Base-by-base conservation (phyloP, 2,113 vertebrate species). In the Struthidea cinerea region DNA sequence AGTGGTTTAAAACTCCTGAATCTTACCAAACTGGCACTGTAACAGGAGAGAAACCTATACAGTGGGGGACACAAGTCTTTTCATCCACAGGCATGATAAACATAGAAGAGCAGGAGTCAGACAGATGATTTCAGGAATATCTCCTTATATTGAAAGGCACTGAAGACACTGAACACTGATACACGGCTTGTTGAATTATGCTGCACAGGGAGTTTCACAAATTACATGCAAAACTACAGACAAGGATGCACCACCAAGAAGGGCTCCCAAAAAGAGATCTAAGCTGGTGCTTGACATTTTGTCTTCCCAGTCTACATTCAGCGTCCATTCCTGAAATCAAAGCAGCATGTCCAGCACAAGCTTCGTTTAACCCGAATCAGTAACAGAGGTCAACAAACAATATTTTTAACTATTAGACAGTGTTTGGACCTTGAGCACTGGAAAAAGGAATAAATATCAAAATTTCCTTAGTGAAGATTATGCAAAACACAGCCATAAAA, bases 121-220 rank as follows among this genome's bases (percentile, higher is more conserved):
- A 52, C 56, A 56, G 13, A 69, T n/a, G 10, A 50, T 47, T 24
- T 77, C 50, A 71, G 11, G 20, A 84, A 10, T 49, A 76, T 2
- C 4, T 71, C 47, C 18, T 76, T 64, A 27, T 55, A 73, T 52
- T 41, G 47, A 46, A 88, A 86, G 22, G 39, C 57, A 44, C 3
- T 41, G 20, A 28, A 44, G 27, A 24, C 49, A 33, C 10, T 12
- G 27, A 80, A 73, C 27, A n/a, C n/a, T 61, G 46, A 56, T 12
- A 39, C 9, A 7, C 0, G 3, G 32, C 16, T 11, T 4, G 11
- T 3, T 73, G 69, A n/a, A 50, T 17, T n/a, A 55, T 0, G 3
- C 35, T 55, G 39, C 23, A 42, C 2, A 6, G 14, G 1, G 32
- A 59, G 6, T 39, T 83, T 60, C 33, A 26, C 16, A 71, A 52